Percentiles rank a stretch among this genome's conserved stretches.
Conservation (phyloP, 2,797 vertebrate species). For the Bothrops alternatus region DNA sequence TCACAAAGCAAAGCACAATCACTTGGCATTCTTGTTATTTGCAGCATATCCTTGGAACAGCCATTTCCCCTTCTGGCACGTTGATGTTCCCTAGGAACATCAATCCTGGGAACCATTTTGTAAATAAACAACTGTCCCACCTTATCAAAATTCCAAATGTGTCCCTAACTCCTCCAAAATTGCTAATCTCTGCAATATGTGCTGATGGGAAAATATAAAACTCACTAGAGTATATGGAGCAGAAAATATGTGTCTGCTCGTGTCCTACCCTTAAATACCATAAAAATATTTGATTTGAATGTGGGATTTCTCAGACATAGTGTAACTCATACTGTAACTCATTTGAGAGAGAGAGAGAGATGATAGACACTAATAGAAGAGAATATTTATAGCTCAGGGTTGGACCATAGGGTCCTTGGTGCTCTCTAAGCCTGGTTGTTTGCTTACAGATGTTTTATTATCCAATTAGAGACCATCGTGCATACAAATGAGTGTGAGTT, state of each 20-base stretch:
- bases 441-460: neutral
- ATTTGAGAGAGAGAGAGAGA: neutral
- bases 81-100: neutral
- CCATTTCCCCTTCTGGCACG: neutral
- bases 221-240: neutral
- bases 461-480: neutral
- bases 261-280: neutral
- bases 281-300: neutral
- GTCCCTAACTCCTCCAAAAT: neutral
- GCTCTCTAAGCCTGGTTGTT: neutral
- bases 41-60: neutral
- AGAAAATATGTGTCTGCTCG: neutral
- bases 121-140: neutral
- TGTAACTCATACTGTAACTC: neutral
- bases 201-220: neutral
- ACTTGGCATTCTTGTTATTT: neutral
- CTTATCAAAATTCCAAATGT: neutral
- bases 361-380: neutral
- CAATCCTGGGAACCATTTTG: neutral
- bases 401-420: neutral
- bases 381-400: neutral
- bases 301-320: neutral
- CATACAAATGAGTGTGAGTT: neutral
- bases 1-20: neutral
- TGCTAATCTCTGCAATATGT: neutral